Base-by-base conservation (phyloP, 2,888 invertebrate genomes). In the Tuberolachnus salignus region DNA sequence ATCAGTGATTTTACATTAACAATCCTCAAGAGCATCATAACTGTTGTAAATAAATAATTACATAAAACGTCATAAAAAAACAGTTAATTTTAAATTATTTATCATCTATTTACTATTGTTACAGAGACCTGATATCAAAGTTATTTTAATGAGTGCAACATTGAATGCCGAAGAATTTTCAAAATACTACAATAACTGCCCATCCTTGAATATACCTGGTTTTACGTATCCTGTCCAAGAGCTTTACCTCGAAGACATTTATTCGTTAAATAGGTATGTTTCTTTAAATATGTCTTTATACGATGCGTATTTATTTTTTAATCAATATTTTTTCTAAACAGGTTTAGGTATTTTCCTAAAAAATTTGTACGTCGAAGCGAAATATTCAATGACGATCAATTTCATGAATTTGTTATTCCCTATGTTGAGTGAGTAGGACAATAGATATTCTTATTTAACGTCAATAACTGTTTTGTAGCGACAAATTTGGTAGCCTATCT, bases 81-180 rank as follows among this genome's bases (percentile, higher is more conserved):
- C 34, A 3, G 3, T 4, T 34, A 34, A 4, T 19, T 23, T 21
- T 49, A 46, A 61, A 57, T 80, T 21, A 59, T 23, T 51, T 26
- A 10, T 67, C 61, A 8, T 57, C 21, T 86, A 21, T 82, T 86
- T 72, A n/a, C 9, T 59, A 14, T 69, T 70, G 14, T 59, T 57
- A 82, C 83, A 86, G 85, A 86, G 90, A 81, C 86, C 87, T 44
- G 91, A 94, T 83, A 86, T 97, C 11, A 95, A 94, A 87, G 87
- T 97, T 0, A 91, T 98, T 82, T 87, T 98, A 21, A 98, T 98
- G 97, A 96, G 96, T 85, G 97, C 97, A 0, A 97, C 97, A 0
- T 88, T 98, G 69, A 94, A 96, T 84, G 92, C 95, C 0, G 90
- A 93, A 23, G 89, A 90, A 81, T 92, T 97, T 84, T 92, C 93